Percentiles rank a stretch among this genome's conserved stretches.
These are phyloP conservation scores for Heterochromis multidens DNA, from an alignment of 2,113 vertebrate genomes.

Conservation along the genomic window DNA sequence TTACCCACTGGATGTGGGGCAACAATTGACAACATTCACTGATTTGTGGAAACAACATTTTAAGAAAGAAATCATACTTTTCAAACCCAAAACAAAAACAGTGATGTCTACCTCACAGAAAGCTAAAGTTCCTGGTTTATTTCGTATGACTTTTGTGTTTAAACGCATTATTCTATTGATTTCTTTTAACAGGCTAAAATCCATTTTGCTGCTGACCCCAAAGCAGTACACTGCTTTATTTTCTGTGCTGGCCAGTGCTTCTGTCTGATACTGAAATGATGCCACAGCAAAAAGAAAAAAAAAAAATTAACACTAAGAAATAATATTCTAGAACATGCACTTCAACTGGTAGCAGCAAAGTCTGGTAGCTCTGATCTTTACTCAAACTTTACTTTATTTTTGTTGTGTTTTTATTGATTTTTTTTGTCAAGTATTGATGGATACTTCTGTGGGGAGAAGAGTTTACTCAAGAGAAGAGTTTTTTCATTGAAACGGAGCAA, in stretches of 20 bases:
- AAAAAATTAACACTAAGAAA: neutral
- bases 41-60: neutral
- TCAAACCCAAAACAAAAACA: neutral
- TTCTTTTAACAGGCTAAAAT: neutral
- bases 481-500: too few relatives aligned
- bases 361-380: too few relatives aligned
- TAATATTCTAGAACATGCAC: too few relatives aligned
- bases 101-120: too few relatives aligned
- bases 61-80: neutral
- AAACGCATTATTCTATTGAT: neutral
- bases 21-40: neutral
- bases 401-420: too few relatives aligned
- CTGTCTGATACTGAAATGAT: neutral
- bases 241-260: neutral
- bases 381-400: too few relatives aligned
- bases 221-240: neutral
- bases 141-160: too few relatives aligned
- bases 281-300: neutral
- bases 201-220: neutral
- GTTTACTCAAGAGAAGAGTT: too few relatives aligned
- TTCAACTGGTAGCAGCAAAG: too few relatives aligned
- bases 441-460: too few relatives aligned
- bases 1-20: neutral
- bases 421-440: too few relatives aligned
- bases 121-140: too few relatives aligned